Evolutionary conservation across 2,113 vertebrate species (phyloP), one percentile per base, ranked within the genome.

Genomic region (Neotoma lepida): DNA sequence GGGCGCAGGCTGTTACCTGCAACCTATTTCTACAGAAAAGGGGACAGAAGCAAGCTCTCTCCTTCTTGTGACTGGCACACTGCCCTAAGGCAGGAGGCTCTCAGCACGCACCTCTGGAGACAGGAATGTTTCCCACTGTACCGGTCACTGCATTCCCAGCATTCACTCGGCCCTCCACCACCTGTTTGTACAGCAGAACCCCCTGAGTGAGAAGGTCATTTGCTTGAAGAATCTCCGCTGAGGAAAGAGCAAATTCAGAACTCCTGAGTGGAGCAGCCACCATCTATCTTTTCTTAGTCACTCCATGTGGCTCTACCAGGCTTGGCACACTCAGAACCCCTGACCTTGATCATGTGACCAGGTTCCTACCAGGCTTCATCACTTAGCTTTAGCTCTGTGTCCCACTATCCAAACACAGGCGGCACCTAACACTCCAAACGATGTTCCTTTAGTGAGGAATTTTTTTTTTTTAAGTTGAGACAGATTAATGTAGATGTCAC

Each of bases 191-290:
- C n/a, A 97, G 95, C 2, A 97, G 98, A 0, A 99, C 98, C 0
- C 39, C 98, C 4, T 95, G 94, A 0, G 98, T 98, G 33, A 99
- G 98, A 41, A 98, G 96, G 56, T 99, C 99, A 0, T 98, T 99
- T 70, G 99, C 99, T 58, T 98, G 98, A 87, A 99, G 98, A 87
- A 99, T 98, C 94, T 99, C 98, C 0, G 98, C 98, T 99, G 94
- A 80, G 94, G 74, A 89, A 85, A 0, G 2, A 93, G 64, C 49
- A 93, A 28, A 94, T 26, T n/a, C 15, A 81, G 87, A 89, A 58
- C 10, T 39, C 20, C 22, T 12, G 17, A 30, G 61, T 81, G 17
- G 12, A 80, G 74, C 76, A 10, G 41, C 13, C 22, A 24, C 35
- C 35, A 28, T 3, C 58, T 49, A 41, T 24, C 49, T 74, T 64